These are phyloP conservation scores for Dipodomys spectabilis DNA, from an alignment of 2,113 vertebrate species.

Conservation along the genomic window DNA sequence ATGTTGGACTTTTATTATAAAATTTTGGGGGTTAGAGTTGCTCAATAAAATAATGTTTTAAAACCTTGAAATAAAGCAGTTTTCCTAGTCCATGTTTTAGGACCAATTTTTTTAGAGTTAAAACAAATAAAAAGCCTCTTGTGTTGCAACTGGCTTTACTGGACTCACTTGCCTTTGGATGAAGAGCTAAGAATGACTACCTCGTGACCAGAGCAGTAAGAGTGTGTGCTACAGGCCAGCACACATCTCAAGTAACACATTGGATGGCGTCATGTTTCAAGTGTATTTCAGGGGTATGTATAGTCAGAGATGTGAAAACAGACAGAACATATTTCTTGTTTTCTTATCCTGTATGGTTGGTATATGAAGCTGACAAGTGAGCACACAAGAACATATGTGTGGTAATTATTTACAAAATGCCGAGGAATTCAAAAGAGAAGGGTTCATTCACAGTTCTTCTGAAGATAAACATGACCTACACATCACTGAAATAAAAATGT, in stretches of 20 bases:
- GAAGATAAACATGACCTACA: neutral
- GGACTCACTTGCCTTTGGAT: neutral
- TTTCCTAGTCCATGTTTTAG: neutral
- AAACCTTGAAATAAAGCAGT: neutral
- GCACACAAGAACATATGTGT: neutral
- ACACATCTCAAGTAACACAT: neutral
- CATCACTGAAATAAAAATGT: neutral
- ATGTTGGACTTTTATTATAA: neutral
- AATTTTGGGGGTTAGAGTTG: neutral
- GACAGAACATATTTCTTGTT: neutral
- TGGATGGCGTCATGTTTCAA: neutral
- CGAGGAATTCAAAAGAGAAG: neutral
- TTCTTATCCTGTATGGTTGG: neutral
- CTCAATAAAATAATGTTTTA: neutral
- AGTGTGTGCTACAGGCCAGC: fast-evolving
- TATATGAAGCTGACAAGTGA: neutral
- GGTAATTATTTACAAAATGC: neutral
- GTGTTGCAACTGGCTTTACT: neutral
- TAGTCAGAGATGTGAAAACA: neutral
- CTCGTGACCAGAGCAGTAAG: neutral
- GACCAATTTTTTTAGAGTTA: neutral
- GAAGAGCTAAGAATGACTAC: neutral
- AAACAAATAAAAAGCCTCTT: neutral
- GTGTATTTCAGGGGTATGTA: neutral
- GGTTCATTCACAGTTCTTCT: conserved; percentile 25